Base-by-base conservation (phyloP, 2,888 invertebrate species). In the Asteroscopus sphinx region DNA sequence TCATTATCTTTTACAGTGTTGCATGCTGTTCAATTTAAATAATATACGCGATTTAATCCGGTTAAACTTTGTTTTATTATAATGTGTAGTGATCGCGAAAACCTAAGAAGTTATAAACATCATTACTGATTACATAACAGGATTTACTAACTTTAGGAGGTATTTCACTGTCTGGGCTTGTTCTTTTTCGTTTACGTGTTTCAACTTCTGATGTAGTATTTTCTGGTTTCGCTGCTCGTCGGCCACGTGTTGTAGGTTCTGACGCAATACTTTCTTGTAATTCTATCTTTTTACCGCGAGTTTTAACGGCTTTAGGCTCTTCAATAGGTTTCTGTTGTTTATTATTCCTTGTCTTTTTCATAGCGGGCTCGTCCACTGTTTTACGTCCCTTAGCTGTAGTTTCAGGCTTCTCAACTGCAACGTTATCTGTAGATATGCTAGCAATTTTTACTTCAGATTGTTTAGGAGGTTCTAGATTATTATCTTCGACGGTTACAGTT, bases 161-260 rank as follows among this genome's bases (percentile, higher is more conserved):
- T 11, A 74, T 51, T 6, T 69, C 73, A 25, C 33, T 15, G 15
- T 79, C 73, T 2, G 53, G 51, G 0, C 64, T 48, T 0, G 58
- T 42, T 4, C 70, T 47, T 58, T 77, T 81, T 3, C 83, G 75
- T 45, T 82, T 83, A 11, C 83, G 72, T 3, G 70, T 64, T 25
- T 51, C 76, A 8, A 39, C 35, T 56, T 60, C 72, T 3, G 68
- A 17, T 16, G 11, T 52, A 5, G 44, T 28, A 5, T 16, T 53
- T 2, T 41, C 46, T 1, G 28, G 39, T 59, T 56, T 66, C 3
- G 47, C 40, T 6, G 32, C 17, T 7, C 68, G 66, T 16, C 80
- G 70, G 0, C 63, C 51, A 2, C 79, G 66, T 5, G 58, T 56
- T 2, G 49, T 37, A 0, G 61, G 60, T 32, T 67, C 62, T 0